phyloP scores from a whole-genome alignment of 2,888 invertebrate genomes.

The Lasioglossum marginatum region DNA sequence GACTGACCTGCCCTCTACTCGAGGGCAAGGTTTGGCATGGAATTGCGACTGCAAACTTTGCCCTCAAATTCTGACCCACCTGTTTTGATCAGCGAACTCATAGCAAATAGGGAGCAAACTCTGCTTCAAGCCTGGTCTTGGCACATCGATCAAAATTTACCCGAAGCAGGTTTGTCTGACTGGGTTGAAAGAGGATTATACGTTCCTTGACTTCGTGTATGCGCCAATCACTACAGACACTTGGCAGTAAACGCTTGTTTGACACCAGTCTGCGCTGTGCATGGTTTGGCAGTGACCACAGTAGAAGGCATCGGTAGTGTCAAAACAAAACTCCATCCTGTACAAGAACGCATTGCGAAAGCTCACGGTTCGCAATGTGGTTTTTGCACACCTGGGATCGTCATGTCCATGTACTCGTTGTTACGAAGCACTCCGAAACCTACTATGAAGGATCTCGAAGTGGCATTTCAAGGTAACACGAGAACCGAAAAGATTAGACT shows the following conservation, averaged over 20 bases:
- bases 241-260: constrained; percentile 95
- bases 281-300: constrained; percentile 95
- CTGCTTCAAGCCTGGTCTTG: too few species aligned
- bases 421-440: constrained; percentile 91
- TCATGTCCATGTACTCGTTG: constrained; percentile 98
- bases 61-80: too few species aligned
- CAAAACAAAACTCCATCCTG: constrained; percentile 91
- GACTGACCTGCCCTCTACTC: too few species aligned
- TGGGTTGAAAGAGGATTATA: not conserved
- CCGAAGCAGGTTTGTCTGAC: too few species aligned
- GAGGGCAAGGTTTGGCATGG: too few species aligned
- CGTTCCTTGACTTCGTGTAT: not conserved
- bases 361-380: constrained; percentile 98
- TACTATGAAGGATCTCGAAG: constrained; percentile 91
- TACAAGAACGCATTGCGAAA: constrained; percentile 94
- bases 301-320: constrained; percentile 97
- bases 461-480: constrained; percentile 90
- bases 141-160: too few species aligned
- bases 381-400: constrained; percentile 97
- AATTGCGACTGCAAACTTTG: too few species aligned
- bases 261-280: constrained; percentile 93
- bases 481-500: not conserved
- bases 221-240: constrained; percentile 86
- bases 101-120: too few species aligned
- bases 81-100: too few species aligned